Conservation (phyloP, 2,888 invertebrate genomes). For the Malachius bipustulatus region DNA sequence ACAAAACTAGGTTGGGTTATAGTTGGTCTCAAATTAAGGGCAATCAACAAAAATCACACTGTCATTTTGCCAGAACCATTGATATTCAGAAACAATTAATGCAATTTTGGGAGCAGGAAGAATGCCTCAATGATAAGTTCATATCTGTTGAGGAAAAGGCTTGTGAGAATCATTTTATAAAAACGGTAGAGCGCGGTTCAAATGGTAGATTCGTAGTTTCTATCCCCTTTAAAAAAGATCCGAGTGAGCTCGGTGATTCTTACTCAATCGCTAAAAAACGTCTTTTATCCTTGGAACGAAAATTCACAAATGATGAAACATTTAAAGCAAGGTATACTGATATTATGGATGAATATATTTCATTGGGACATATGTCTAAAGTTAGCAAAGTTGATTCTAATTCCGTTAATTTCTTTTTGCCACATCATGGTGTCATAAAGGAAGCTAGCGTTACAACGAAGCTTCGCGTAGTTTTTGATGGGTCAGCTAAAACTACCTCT, state of each 20-base stretch:
- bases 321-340: slow-evolving; percentile 12
- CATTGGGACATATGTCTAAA: slow-evolving; percentile 12
- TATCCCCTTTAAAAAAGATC: no score
- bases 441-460: slow-evolving; percentile 11
- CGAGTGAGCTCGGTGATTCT: no score
- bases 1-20: no score
- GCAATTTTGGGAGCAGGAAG: slow-evolving; percentile 11
- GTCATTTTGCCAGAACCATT: no score
- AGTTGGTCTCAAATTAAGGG: no score
- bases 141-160: no score
- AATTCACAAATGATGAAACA: slow-evolving; percentile 11
- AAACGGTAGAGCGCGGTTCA: no score
- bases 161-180: no score
- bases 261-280: slow-evolving; percentile 9
- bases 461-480: slow-evolving; percentile 16
- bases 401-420: slow-evolving; percentile 5
- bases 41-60: no score
- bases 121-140: background rate
- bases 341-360: slow-evolving; percentile 16
- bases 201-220: no score
- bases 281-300: slow-evolving; percentile 13
- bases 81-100: no score
- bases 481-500: slow-evolving; percentile 9
- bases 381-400: slow-evolving; percentile 2
- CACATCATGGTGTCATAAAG: slow-evolving; percentile 12